phyloP scores from a whole-genome alignment of 2,797 vertebrate species.

The Leuciscus waleckii region DNA sequence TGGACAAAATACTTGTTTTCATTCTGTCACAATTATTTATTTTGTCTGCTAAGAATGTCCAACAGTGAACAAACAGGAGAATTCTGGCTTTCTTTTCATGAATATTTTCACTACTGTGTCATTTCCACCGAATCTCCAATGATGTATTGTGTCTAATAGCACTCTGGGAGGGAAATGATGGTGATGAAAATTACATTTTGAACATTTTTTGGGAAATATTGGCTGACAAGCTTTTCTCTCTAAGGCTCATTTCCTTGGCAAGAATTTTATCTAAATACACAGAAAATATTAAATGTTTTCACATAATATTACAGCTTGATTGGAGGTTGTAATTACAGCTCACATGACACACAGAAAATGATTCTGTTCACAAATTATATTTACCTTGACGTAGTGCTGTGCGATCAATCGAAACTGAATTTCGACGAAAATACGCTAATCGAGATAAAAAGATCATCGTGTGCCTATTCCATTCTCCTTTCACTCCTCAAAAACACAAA shows the following conservation, averaged over 20 bases:
- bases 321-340: background rate
- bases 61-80: constrained; percentile 11
- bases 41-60: background rate
- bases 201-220: background rate
- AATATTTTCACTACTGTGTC: background rate
- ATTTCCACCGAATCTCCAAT: constrained; percentile 1
- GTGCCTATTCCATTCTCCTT: too few species aligned
- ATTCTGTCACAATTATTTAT: background rate
- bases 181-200: background rate
- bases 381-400: too few species aligned
- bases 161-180: background rate
- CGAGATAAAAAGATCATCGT: too few species aligned
- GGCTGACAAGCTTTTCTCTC: too few species aligned
- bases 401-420: too few species aligned
- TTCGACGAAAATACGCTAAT: too few species aligned
- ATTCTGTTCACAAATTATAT: background rate
- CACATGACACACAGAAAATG: background rate
- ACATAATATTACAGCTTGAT: background rate
- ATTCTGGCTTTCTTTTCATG: background rate
- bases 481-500: too few species aligned
- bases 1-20: background rate
- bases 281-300: background rate
- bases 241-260: background rate
- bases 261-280: background rate
- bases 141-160: constrained; percentile 1